Evolutionary conservation across 1,140 invertebrate genomes (phyloP).

Genomic region (Zophobas atratus): DNA sequence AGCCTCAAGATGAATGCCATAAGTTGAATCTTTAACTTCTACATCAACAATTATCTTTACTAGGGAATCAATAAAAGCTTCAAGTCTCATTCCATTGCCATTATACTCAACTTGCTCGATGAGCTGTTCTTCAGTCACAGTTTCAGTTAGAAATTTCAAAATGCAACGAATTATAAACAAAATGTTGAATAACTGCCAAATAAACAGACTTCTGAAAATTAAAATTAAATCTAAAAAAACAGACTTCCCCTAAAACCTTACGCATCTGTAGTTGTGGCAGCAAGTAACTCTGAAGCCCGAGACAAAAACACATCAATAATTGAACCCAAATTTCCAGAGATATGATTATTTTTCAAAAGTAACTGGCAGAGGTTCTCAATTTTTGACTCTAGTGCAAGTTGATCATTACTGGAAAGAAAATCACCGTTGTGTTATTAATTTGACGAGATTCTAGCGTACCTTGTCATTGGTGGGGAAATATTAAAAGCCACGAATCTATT

Average conservation of each 20-base stretch:
- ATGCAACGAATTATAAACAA: slow-evolving; percentile 92
- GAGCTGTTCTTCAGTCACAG: slow-evolving; percentile 82
- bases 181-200: slow-evolving; percentile 96
- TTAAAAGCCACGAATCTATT: slow-evolving; percentile 93
- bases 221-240: slow-evolving; percentile 39
- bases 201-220: slow-evolving; percentile 86
- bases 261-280: slow-evolving; percentile 89
- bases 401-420: slow-evolving; percentile 78
- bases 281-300: slow-evolving; percentile 84
- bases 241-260: slow-evolving; percentile 69
- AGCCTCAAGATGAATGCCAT: slow-evolving; percentile 89
- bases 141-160: slow-evolving; percentile 91
- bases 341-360: slow-evolving; percentile 84
- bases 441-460: slow-evolving; percentile 70
- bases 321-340: slow-evolving; percentile 90
- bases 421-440: slow-evolving; percentile 42
- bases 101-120: slow-evolving; percentile 79
- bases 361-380: slow-evolving; percentile 82
- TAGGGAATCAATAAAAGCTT: slow-evolving; percentile 78
- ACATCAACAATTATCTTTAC: slow-evolving; percentile 85
- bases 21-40: slow-evolving; percentile 88
- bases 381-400: slow-evolving; percentile 85
- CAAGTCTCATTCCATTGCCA: slow-evolving; percentile 65
- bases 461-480: slow-evolving; percentile 82
- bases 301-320: slow-evolving; percentile 88